phyloP scores from a whole-genome alignment of 2,888 invertebrate genomes.

The Epirrita christyi region DNA sequence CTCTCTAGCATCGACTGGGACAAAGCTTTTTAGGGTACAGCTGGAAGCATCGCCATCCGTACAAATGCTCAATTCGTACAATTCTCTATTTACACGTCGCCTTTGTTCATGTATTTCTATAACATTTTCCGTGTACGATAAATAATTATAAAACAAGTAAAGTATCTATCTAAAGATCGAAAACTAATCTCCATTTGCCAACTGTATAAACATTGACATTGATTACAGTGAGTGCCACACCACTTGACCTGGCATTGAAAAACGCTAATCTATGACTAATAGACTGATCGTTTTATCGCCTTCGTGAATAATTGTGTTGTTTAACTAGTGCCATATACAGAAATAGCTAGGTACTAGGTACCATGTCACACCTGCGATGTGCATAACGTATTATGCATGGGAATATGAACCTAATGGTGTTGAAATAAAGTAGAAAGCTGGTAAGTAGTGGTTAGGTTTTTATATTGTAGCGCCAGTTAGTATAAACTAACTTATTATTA shows the following conservation, averaged over 20 bases:
- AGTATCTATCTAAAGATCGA: background rate
- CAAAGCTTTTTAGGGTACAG: too few relatives aligned
- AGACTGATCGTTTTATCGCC: constrained; percentile 52
- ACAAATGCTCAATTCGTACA: too few relatives aligned
- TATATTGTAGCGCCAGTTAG: background rate
- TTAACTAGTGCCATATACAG: constrained; percentile 33
- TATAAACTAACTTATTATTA: background rate
- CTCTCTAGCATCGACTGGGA: too few relatives aligned
- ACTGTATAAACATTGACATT: constrained; percentile 13
- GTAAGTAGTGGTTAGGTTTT: background rate
- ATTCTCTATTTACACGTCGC: too few relatives aligned
- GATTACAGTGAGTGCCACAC: constrained; percentile 9
- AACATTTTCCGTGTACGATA: too few relatives aligned
- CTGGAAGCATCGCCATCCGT: too few relatives aligned
- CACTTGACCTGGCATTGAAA: constrained; percentile 53
- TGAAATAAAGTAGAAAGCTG: constrained; percentile 1
- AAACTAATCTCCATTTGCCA: constrained; percentile 2
- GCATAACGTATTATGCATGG: background rate
- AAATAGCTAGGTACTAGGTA: too few relatives aligned
- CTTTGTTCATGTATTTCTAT: too few relatives aligned
- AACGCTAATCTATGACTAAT: constrained; percentile 66
- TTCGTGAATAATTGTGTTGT: constrained; percentile 40
- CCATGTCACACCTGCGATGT: constrained; percentile 39
- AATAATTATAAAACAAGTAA: too few relatives aligned
- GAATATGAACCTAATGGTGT: constrained; percentile 3